Evolutionary conservation across 2,797 vertebrate genomes (phyloP), one percentile per base, ranked within the genome.

Genomic region (Malurus leucopterus): DNA sequence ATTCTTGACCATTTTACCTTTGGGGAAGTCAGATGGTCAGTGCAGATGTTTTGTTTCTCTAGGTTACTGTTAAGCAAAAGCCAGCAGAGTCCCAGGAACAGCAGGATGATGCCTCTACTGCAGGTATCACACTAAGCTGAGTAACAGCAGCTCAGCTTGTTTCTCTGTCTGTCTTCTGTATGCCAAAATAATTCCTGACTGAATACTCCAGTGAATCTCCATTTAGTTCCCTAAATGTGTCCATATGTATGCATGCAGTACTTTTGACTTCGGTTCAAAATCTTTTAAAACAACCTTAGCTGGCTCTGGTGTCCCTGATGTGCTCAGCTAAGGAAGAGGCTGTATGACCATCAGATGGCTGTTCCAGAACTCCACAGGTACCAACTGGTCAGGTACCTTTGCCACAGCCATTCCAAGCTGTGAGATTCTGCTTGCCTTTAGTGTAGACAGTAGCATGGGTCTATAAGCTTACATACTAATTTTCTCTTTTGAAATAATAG

Each of bases 11-110:
- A 1, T 2, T 79, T 26, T 12, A 55, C 11, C 73, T 93, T 38
- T 9, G 43, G 24, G 44, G 40, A 65, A 79, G 6, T 64, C 21
- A n/a, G 23, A 19, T 51, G 18, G 49, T 92, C 16, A 91, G 29
- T 11, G 9, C 41, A 82, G 50, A 6, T 67, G 20, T 55, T 80
- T 90, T 89, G 23, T 92, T 90, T 91, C 73, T 82, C 6, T 81
- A 99, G 99, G 98, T 99, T 68, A 98, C 96, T 73, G 73, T 99
- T 91, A 90, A 96, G 68, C 98, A 98, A 83, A 98, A 93, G 85
- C 95, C 93, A 40, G 13, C 89, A 49, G 92, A 87, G 24, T 20
- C 64, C 34, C 53, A 50, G 40, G 91, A 94, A 54, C 77, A 7
- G 44, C 77, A 7, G 44, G 89, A 65, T 55, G 91, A 80, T 32